Evolutionary conservation across 2,888 invertebrate species (phyloP), one percentile per base, ranked within the genome.

Genomic region (Catotricha subobsoleta): DNA sequence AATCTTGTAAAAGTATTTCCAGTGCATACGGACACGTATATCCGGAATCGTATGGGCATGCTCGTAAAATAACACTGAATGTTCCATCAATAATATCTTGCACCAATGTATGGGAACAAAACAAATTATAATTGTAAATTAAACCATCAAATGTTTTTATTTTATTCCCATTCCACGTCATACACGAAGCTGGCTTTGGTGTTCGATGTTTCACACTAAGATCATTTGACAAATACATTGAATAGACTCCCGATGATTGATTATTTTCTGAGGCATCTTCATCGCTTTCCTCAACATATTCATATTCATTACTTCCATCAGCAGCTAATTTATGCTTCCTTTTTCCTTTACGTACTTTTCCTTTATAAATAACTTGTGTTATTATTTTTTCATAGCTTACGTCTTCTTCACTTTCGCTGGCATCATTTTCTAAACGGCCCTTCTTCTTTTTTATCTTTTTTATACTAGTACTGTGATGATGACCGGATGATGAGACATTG

Each of bases 141-240:
- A 72, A 70, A 7, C 84, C 84, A 61, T 90, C 87, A 52, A 88
- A 88, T 0, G 87, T 86, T 58, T 84, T 81, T 51, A 78, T 78
- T 59, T 87, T 86, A 13, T 70, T 67, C 25, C 80, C 80, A 19
- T 77, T 76, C 88, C 88, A 90, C 2, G 77, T 74, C 42, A 79
- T 71, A 51, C 90, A 90, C 10, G 71, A 67, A 1, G 80, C 79
- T 0, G 76, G 70, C 49, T 69, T 69, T 0, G 79, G 76, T 5
- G 54, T 48, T 16, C 41, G 33, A 18, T 43, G 28, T n/a, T 37
- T 36, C 5, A 45, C 50, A 47, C 57, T 51, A 9, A 56, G 37
- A 10, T 55, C 54, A n/a, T 47, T 48, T 20, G 50, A 51, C 43
- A 49, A 47, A 37, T 62, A 62, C 4, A 62, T 39, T 0, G 57